These are phyloP conservation scores for Drosophila azteca DNA, from an alignment of 1,140 invertebrate species.

Conservation along the genomic window DNA sequence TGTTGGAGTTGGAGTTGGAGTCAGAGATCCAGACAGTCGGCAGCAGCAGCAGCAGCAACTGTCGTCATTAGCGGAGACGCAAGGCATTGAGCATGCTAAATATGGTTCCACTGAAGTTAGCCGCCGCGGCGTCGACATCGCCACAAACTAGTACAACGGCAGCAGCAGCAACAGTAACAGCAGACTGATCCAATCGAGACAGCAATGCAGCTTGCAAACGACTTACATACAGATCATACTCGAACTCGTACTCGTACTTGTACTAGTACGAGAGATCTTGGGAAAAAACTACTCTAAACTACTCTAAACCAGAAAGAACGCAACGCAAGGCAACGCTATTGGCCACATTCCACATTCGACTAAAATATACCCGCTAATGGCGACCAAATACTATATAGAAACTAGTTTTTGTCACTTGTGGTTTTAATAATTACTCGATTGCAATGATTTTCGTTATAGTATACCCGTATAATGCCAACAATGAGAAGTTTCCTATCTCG, in stretches of 20 bases:
- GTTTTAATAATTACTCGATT: too few relatives aligned
- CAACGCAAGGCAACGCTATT: neutral
- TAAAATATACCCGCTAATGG: too few relatives aligned
- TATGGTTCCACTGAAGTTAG: conserved; percentile 78
- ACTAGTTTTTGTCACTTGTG: too few relatives aligned
- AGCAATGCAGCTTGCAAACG: conserved; percentile 55
- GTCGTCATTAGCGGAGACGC: conserved; percentile 66
- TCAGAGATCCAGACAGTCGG: conserved; percentile 28
- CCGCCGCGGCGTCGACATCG: conserved; percentile 58
- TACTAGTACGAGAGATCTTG: conserved; percentile 24
- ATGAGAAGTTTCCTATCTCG: too few relatives aligned
- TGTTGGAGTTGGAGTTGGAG: conserved; percentile 24
- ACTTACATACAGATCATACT: conserved; percentile 40
- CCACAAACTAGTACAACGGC: conserved; percentile 40
- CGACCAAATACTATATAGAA: too few relatives aligned
- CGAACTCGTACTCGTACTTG: too few relatives aligned
- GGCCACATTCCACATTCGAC: neutral
- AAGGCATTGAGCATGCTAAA: conserved; percentile 76
- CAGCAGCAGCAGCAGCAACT: conserved; percentile 52
- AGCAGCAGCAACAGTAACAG: conserved; percentile 11
- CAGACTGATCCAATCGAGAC: conserved; percentile 33
- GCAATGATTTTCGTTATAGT: too few relatives aligned
- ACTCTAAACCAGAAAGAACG: conserved; percentile 5
- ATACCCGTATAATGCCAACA: too few relatives aligned
- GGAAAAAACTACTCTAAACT: conserved; percentile 43